These are phyloP conservation scores for Brienomyrus brachyistius DNA, from an alignment of 2,113 vertebrate genomes.

Conservation along the genomic window DNA sequence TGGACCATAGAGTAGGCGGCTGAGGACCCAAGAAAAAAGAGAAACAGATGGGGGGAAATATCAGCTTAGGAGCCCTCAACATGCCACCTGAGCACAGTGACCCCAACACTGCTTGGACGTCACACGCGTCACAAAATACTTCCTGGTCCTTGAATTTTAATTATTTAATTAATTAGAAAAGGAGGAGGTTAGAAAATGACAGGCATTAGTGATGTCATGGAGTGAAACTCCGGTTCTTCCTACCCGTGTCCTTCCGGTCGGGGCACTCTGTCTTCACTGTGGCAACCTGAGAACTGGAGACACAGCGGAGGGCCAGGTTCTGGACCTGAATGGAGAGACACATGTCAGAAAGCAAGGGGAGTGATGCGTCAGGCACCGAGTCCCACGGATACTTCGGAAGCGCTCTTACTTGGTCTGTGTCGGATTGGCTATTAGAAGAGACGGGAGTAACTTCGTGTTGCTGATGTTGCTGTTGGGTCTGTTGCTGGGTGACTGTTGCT, in stretches of 20 bases:
- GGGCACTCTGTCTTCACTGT: slow-evolving; percentile 60
- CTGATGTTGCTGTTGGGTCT: slow-evolving; percentile 55
- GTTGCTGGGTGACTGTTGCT: slow-evolving; percentile 60
- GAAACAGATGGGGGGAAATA: not conserved
- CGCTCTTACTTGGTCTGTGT: slow-evolving; percentile 77
- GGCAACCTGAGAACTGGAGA: slow-evolving; percentile 46
- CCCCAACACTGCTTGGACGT: not conserved
- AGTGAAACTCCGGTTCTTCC: not conserved
- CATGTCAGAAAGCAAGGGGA: not conserved
- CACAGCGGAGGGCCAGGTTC: slow-evolving; percentile 64
- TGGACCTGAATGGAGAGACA: slow-evolving; percentile 45
- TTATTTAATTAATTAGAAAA: not conserved
- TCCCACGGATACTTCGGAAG: not conserved
- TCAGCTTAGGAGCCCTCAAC: not conserved
- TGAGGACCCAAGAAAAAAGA: slow-evolving; percentile 20
- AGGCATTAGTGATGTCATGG: not conserved
- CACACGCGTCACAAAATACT: not conserved
- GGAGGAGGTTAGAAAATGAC: not conserved
- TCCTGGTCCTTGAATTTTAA: not conserved
- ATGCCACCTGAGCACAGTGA: not conserved
- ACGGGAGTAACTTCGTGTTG: slow-evolving; percentile 72
- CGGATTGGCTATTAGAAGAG: slow-evolving; percentile 70
- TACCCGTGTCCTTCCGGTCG: slow-evolving; percentile 60
- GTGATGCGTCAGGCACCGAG: not conserved
- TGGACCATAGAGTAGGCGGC: slow-evolving; percentile 74